phyloP scores from a whole-genome alignment of 2,113 vertebrate genomes.

The Scalopus aquaticus region DNA sequence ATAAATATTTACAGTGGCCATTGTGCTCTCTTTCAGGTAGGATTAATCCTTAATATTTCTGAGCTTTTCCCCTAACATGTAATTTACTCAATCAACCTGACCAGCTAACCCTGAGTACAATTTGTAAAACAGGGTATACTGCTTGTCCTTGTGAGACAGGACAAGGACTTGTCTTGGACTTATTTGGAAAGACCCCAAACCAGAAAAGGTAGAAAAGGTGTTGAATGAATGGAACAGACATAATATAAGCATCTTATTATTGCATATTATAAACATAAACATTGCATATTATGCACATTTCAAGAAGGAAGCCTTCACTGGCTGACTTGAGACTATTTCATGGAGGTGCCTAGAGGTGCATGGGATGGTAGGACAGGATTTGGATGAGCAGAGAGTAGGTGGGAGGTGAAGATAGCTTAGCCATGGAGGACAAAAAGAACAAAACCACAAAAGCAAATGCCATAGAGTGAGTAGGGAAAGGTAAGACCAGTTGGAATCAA shows the following conservation, averaged over 20 bases:
- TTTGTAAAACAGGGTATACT: background rate
- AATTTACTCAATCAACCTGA: background rate
- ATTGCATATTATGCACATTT: background rate
- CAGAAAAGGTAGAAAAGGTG: background rate
- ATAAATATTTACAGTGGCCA: background rate
- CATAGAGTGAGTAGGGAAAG: background rate
- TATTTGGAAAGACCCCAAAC: background rate
- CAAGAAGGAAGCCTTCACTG: background rate
- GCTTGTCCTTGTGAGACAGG: background rate
- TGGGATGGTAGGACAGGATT: background rate
- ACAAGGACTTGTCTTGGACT: no score
- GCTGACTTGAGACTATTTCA: background rate
- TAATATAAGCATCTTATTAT: no score
- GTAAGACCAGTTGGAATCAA: background rate
- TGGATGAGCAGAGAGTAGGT: background rate
- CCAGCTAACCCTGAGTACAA: background rate
- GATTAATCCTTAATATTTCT: background rate
- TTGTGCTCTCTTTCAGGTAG: background rate
- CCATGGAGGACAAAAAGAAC: background rate
- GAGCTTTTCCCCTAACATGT: background rate
- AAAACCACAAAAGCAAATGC: background rate
- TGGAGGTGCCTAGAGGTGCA: background rate
- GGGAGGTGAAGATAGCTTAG: background rate
- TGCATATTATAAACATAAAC: background rate
- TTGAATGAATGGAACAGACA: background rate